phyloP scores from a whole-genome alignment of 2,113 vertebrate genomes.

The Lepisosteus osseus region DNA sequence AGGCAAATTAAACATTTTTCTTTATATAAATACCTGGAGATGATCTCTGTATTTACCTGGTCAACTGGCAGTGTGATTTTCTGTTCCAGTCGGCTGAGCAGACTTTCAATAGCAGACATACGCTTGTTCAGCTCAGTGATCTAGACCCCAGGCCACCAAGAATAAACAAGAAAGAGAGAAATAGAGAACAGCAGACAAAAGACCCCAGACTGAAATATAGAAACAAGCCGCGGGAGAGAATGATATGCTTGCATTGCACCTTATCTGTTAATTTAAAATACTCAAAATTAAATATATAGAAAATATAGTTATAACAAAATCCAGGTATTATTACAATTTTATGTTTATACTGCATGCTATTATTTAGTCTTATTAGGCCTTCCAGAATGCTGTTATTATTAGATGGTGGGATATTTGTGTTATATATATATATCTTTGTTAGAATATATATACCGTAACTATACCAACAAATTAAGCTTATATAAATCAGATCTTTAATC shows the following conservation, averaged over 20 bases:
- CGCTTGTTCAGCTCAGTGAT: constrained; percentile 74
- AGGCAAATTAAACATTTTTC: too few relatives aligned
- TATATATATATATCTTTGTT: too few relatives aligned
- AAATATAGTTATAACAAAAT: background rate
- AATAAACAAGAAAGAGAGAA: constrained; percentile 11
- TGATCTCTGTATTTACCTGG: constrained; percentile 53
- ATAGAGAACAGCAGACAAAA: background rate
- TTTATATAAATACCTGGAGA: background rate
- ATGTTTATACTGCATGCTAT: too few relatives aligned
- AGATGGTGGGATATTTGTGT: too few relatives aligned
- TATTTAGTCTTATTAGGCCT: too few relatives aligned
- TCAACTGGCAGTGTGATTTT: constrained; percentile 60
- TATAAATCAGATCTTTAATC: too few relatives aligned
- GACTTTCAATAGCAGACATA: constrained; percentile 69
- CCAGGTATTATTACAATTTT: background rate
- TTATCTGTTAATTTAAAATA: background rate
- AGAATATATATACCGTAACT: too few relatives aligned
- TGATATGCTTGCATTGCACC: background rate
- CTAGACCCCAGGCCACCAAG: constrained; percentile 44
- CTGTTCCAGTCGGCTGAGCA: constrained; percentile 74
- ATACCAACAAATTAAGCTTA: too few relatives aligned
- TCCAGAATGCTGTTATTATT: too few relatives aligned
- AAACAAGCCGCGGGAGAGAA: background rate
- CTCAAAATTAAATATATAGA: background rate
- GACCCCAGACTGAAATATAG: background rate